phyloP scores from a whole-genome alignment of 2,797 vertebrate genomes.

The Heterohyrax brucei region DNA sequence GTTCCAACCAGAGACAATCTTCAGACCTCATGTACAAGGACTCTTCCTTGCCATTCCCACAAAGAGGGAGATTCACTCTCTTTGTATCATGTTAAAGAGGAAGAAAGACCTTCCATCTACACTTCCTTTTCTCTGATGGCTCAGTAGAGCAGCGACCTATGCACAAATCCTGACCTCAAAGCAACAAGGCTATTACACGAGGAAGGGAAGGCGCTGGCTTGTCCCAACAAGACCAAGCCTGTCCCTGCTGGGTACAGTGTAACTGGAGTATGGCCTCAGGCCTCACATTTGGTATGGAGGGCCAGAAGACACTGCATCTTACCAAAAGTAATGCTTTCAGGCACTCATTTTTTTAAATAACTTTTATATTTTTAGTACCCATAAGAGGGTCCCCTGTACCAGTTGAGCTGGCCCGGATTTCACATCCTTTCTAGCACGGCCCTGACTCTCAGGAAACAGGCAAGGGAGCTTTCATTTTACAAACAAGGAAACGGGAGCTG shows the following conservation, averaged over 20 bases:
- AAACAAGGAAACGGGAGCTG: not conserved
- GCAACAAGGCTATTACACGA: not conserved
- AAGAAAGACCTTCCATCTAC: not conserved
- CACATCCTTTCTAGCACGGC: not conserved
- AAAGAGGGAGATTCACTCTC: not conserved
- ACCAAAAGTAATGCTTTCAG: not conserved
- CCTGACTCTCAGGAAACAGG: conserved; percentile 35
- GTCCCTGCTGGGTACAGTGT: not conserved
- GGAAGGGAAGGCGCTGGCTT: not conserved
- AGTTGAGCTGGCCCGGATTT: not conserved
- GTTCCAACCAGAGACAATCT: not conserved
- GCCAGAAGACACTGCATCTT: not conserved
- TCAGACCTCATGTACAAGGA: not conserved
- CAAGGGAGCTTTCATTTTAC: conserved; percentile 5
- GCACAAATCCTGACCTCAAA: not conserved
- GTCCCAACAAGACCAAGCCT: not conserved
- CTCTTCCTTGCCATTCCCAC: not conserved
- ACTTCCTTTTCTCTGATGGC: not conserved
- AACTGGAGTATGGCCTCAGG: not conserved
- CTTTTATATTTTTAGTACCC: not conserved
- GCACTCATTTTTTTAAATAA: not conserved
- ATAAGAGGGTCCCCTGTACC: not conserved
- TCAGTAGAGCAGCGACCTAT: not conserved
- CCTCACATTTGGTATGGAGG: not conserved
- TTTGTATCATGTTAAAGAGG: not conserved